Percentiles rank a stretch among this genome's conserved stretches.
Evolutionary conservation across 92 coral and sea anemone genomes (phyloP).

Genomic region (Pocillopora grandis): DNA sequence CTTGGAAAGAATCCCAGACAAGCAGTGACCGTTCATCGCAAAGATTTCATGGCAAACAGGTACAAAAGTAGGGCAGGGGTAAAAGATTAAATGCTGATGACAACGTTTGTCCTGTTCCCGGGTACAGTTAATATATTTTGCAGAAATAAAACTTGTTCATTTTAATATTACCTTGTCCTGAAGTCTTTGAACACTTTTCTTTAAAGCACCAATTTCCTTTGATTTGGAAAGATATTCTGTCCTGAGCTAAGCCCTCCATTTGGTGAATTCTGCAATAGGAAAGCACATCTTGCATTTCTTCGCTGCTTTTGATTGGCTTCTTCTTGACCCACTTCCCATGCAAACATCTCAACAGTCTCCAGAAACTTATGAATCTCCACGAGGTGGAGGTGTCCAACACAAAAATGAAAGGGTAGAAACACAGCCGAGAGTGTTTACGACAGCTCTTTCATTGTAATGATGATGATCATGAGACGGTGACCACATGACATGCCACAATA

Average conservation of each 20-base stretch:
- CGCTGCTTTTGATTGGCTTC: neutral
- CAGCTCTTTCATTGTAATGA: neutral
- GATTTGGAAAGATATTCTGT: slow-evolving; percentile 9
- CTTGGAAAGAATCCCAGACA: too few species aligned
- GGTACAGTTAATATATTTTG: neutral
- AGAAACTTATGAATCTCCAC: slow-evolving; percentile 5
- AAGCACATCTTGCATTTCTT: slow-evolving; percentile 11
- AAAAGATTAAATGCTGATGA: neutral
- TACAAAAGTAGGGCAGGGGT: neutral
- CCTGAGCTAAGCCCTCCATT: slow-evolving; percentile 9
- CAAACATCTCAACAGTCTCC: neutral
- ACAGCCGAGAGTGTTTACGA: slow-evolving; percentile 20
- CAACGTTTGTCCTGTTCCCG: neutral
- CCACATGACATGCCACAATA: too few species aligned
- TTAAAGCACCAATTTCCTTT: slow-evolving; percentile 7
- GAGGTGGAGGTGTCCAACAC: neutral
- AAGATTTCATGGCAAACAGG: too few species aligned
- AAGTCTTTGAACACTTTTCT: slow-evolving; percentile 8
- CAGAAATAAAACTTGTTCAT: neutral
- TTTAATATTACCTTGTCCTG: slow-evolving; percentile 8
- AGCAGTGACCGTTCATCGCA: too few species aligned
- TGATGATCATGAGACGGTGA: too few species aligned
- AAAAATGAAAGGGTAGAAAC: slow-evolving; percentile 15
- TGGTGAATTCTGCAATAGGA: slow-evolving; percentile 12
- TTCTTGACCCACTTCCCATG: slow-evolving; percentile 19